A percentile compares a stretch with the other conserved stretches of the same genome.
Conservation (phyloP, 2,113 vertebrate genomes). For the Stigmatopora argus region DNA sequence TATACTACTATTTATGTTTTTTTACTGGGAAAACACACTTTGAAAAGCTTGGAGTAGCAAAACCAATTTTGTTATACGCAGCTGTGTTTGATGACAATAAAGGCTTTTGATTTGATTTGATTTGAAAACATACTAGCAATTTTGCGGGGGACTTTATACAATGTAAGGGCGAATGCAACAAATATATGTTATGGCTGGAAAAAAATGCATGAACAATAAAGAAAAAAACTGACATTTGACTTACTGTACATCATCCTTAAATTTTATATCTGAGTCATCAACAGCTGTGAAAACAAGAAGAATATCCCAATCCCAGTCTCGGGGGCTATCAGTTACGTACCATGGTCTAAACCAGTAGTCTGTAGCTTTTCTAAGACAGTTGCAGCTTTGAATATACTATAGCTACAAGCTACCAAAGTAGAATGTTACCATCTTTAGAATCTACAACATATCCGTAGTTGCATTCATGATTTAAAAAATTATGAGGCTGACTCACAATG, state of each 20-base stretch:
- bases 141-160: too few relatives aligned
- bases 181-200: too few relatives aligned
- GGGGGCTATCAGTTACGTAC: not conserved
- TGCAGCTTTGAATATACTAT: constrained; percentile 4
- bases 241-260: not conserved
- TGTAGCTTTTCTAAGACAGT: not conserved
- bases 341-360: not conserved
- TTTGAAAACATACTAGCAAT: too few relatives aligned
- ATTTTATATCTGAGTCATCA: not conserved
- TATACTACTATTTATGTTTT: too few relatives aligned
- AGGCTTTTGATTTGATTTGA: too few relatives aligned
- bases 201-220: too few relatives aligned
- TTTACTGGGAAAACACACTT: too few relatives aligned
- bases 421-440: constrained; percentile 28
- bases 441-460: constrained; percentile 23
- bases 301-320: not conserved
- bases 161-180: too few relatives aligned
- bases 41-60: too few relatives aligned
- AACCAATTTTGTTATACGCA: too few relatives aligned
- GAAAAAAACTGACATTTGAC: too few relatives aligned
- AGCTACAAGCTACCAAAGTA: constrained; percentile 12
- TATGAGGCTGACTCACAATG: not conserved
- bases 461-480: constrained; percentile 30
- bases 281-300: constrained; percentile 1
- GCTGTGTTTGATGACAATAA: too few relatives aligned